These are phyloP conservation scores for Chrysemys picta DNA, from an alignment of 2,113 vertebrate genomes.

Conservation along the genomic window DNA sequence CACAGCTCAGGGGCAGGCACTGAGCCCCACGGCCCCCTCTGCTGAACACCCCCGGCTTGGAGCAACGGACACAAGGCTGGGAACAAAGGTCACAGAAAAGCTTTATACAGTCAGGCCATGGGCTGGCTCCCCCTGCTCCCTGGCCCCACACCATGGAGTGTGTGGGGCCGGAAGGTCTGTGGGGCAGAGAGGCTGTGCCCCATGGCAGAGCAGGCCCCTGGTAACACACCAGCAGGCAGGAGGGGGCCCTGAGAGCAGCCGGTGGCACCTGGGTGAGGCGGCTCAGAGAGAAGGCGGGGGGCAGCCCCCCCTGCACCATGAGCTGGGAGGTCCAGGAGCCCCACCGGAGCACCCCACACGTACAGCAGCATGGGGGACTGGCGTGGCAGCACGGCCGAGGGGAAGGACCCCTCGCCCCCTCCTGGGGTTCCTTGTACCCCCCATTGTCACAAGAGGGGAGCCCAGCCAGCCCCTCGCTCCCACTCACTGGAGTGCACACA, in stretches of 20 bases:
- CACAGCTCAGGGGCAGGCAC: no score
- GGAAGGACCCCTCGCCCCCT: no score
- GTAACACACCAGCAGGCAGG: background rate
- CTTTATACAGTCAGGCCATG: background rate
- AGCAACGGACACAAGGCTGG: accelerated
- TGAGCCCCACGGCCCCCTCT: no score
- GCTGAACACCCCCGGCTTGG: accelerated
- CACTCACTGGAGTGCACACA: slow-evolving; percentile 83
- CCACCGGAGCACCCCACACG: no score
- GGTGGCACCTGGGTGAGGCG: background rate
- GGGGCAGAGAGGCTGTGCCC: background rate
- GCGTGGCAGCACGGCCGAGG: no score
- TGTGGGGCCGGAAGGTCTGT: no score
- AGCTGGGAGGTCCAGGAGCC: no score
- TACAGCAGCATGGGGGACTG: no score
- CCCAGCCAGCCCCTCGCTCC: no score
- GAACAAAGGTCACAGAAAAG: slow-evolving; percentile 18
- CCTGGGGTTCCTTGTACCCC: background rate
- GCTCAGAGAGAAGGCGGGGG: background rate
- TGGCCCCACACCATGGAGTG: no score
- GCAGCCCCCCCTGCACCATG: background rate
- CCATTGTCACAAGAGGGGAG: no score
- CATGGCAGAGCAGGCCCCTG: background rate
- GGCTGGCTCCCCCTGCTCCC: background rate
- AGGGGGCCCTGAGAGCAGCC: background rate